Evolutionary conservation across 1,140 invertebrate species (phyloP).

Genomic region (Cotesia chilonis): DNA sequence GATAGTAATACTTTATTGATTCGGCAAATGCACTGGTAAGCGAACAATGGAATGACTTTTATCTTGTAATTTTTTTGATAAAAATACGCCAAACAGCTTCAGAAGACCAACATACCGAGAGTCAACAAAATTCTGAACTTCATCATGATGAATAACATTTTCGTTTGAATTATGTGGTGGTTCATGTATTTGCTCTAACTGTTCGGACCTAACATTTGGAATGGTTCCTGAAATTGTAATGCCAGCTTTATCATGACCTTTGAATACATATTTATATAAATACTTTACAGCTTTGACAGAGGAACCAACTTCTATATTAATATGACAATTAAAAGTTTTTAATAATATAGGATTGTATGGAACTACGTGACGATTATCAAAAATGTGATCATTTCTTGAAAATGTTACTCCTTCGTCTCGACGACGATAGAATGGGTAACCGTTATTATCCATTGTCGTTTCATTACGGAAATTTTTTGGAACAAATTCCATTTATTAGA

Average conservation of each 20-base stretch:
- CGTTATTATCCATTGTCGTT: conserved; percentile 21
- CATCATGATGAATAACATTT: conserved; percentile 7
- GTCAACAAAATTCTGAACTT: conserved; percentile 11
- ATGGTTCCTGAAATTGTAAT: neutral
- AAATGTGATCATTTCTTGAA: conserved; percentile 1
- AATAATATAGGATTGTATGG: conserved; percentile 29
- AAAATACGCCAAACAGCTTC: no score
- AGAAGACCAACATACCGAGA: neutral
- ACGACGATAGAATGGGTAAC: conserved; percentile 5
- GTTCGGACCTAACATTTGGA: no score
- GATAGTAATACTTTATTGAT: conserved; percentile 13
- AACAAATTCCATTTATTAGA: conserved; percentile 41
- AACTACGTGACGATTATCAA: conserved; percentile 29
- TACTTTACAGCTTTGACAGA: conserved; percentile 27
- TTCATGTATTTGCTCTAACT: neutral
- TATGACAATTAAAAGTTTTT: conserved; percentile 31
- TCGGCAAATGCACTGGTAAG: conserved; percentile 1
- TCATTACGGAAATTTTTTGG: conserved; percentile 29
- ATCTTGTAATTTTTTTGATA: neutral
- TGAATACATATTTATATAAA: conserved; percentile 24
- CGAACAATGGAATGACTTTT: neutral
- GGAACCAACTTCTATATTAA: conserved; percentile 28
- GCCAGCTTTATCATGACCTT: neutral
- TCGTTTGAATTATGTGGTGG: neutral
- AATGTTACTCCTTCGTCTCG: conserved; percentile 4